These are phyloP conservation scores for Parus major DNA, from an alignment of 2,113 vertebrate genomes.

Conservation along the genomic window DNA sequence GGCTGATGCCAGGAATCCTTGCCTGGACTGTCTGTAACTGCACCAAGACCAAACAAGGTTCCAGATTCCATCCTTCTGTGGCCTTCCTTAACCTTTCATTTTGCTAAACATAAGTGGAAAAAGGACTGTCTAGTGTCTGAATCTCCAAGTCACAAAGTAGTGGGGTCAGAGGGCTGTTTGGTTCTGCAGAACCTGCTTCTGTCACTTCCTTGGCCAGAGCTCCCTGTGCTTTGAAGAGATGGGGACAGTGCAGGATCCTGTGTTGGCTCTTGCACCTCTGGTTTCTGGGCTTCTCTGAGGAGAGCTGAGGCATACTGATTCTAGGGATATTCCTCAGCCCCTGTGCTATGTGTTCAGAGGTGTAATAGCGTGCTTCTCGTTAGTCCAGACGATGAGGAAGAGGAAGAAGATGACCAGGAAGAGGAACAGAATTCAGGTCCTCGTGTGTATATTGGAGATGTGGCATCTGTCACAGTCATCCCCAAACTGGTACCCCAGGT, in stretches of 20 bases:
- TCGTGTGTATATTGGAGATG: conserved; percentile 78
- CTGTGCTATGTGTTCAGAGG: not conserved
- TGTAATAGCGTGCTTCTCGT: conserved; percentile 50
- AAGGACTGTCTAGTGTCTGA: not conserved
- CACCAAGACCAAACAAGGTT: not conserved
- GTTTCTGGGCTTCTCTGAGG: not conserved
- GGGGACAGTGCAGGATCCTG: not conserved
- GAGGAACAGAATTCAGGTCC: conserved; percentile 71
- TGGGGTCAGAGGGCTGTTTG: not conserved
- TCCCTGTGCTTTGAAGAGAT: not conserved
- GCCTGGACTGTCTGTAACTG: not conserved
- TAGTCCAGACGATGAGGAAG: conserved; percentile 87
- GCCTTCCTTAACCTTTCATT: not conserved
- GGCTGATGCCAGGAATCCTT: not conserved
- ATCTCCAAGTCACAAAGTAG: not conserved
- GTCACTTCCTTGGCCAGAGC: not conserved
- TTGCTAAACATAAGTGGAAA: not conserved
- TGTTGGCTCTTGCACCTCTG: not conserved
- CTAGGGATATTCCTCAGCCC: not conserved
- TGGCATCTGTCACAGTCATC: conserved; percentile 78
- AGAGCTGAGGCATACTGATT: not conserved
- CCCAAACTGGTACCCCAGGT: conserved; percentile 78
- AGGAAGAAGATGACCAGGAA: conserved; percentile 85
- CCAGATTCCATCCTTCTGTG: not conserved
- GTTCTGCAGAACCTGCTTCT: not conserved